Evolutionary conservation across 2,888 invertebrate genomes (phyloP), one percentile per base, ranked within the genome.

Genomic region (Drosophila mercatorum): DNA sequence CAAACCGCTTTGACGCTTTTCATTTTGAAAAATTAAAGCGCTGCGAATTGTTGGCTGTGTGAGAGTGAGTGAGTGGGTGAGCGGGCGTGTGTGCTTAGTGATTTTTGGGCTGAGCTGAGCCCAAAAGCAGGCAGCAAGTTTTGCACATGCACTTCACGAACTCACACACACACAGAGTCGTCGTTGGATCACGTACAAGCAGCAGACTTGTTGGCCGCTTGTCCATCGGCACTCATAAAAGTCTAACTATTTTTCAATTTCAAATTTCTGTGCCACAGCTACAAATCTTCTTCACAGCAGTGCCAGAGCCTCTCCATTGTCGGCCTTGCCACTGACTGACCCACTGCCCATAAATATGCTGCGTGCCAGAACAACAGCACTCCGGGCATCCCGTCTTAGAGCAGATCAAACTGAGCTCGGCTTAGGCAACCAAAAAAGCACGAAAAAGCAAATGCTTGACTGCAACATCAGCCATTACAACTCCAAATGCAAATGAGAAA

Each of bases 191-290:
- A 68, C 38, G 62, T 65, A 55, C 58, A 61, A 53, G 72, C 68
- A 69, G 47, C 46, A 0, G 46, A 34, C 47, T 59, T 67, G 62
- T 65, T 73, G 53, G 58, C 55, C 57, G 57, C 67, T 65, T 72
- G 88, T 75, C 72, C 79, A 81, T 70, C 65, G 85, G 70, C 83
- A 80, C 83, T 89, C 84, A 85, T 85, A 85, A 89, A 89, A 85
- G 90, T 89, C 80, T 69, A 89, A 89, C 90, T 87, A 87, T 87
- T 87, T 90, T 89, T 87, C 86, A 87, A 87, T 87, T 87, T 90
- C 88, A 87, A 87, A 87, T 89, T 89, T 90, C 81, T 73, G 61
- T 75, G 73, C 85, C 75, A 74, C 77, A 89, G 75, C 90, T 58
- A 87, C 86, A 87, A 87, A 87, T 90, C 86, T 90, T 87, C 72